Base-by-base conservation (phyloP, 2,797 vertebrate genomes). In the Pseudomugil tenellus region DNA sequence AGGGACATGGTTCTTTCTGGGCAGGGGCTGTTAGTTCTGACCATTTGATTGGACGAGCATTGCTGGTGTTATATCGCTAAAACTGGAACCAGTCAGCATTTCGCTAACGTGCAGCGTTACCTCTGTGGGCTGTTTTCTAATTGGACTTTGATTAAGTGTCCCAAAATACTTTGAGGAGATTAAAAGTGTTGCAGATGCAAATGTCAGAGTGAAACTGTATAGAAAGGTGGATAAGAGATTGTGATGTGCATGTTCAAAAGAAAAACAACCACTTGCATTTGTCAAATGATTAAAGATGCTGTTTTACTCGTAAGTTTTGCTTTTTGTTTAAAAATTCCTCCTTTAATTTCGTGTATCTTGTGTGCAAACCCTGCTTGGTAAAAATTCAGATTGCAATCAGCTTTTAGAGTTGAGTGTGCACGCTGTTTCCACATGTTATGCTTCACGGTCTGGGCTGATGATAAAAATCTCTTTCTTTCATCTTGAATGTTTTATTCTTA, bases 371-470 rank as follows among this genome's bases (percentile, higher is more conserved):
- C 4, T 16, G 23, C 2, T 28, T 54, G 26, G 2, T 65, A 11
- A 6, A 6, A 31, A 52, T 58, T 55, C 8, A 34, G 12, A 52
- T 65, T 17, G 65, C 14, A 54, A 65, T 70, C 49, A 70, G 28
- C 10, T 74, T 69, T 80, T 58, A 12, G 46, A 66, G 59, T 53
- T 13, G 12, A 39, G 19, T 39, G 32, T 53, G 19, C 19, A 43
- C 51, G 37, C 16, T 28, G 0, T 64, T 26, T 79, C 28, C 6
- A 21, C 16, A 55, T 43, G 39, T 70, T 13, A 12, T n/a, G 21
- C 25, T 67, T 71, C 52, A 70, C 19, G 39, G 56, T 71, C 4
- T 11, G 17, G 35, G 49, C 29, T 46, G n/a, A 67, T 56, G n/a
- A 67, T 54, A 16, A 79, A 29, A 64, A 21, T 46, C 19, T 43